Evolutionary conservation across 2,113 vertebrate species (phyloP).

Genomic region (Neolamprologus modestus): DNA sequence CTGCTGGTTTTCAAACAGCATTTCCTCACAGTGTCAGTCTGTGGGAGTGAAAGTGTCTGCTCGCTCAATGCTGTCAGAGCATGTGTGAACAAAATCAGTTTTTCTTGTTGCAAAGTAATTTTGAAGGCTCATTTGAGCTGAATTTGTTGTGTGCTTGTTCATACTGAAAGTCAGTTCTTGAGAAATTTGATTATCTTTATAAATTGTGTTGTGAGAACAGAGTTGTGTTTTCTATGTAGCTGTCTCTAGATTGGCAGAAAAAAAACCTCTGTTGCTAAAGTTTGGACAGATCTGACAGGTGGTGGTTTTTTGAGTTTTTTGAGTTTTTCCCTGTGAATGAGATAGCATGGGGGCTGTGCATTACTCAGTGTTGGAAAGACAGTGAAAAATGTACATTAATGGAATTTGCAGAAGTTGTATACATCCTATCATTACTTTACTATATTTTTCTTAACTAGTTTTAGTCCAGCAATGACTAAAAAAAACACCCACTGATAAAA

Average conservation of each 20-base stretch:
- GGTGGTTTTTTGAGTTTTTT: neutral
- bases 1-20: neutral
- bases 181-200: neutral
- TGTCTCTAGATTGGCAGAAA: neutral
- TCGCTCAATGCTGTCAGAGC: neutral
- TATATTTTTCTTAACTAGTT: neutral
- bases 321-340: neutral
- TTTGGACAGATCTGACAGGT: neutral
- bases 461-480: neutral
- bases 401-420: neutral
- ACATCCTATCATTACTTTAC: neutral
- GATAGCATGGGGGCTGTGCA: neutral
- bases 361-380: neutral
- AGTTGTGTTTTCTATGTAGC: neutral
- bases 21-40: constrained; percentile 1
- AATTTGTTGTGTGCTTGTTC: neutral
- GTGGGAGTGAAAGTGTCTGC: neutral
- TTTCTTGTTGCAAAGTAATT: neutral
- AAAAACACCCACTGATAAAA: neutral
- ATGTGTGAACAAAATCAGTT: neutral
- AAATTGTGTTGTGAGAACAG: neutral
- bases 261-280: neutral
- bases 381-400: neutral
- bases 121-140: neutral
- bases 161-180: neutral